Conservation (phyloP, 2,113 vertebrate species). For the Myanophis thanlyinensis region DNA sequence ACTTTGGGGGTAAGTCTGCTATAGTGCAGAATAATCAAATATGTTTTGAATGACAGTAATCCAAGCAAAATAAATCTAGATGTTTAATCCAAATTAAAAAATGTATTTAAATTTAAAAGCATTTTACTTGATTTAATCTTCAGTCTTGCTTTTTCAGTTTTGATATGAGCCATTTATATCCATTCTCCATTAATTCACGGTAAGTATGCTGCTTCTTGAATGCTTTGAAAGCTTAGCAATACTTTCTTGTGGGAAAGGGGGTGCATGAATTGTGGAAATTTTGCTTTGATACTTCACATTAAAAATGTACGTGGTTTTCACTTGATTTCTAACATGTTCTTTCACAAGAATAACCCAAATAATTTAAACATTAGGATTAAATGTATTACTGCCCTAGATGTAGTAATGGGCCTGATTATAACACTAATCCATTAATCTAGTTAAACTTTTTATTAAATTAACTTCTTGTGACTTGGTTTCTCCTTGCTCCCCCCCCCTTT, state of each 20-base stretch:
- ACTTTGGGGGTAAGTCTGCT: neutral
- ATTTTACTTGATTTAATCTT: constrained; percentile 27
- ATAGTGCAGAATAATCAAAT: neutral
- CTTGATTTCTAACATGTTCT: neutral
- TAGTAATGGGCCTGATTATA: neutral
- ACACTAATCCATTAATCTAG: neutral
- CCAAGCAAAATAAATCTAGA: neutral
- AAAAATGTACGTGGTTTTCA: neutral
- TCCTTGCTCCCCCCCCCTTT: neutral
- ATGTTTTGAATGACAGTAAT: neutral
- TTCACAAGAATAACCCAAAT: neutral
- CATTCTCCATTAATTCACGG: constrained; percentile 34
- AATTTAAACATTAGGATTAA: neutral
- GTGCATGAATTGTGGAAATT: neutral
- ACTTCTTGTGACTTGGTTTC: constrained; percentile 22
- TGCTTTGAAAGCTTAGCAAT: neutral
- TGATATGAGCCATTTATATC: constrained; percentile 36
- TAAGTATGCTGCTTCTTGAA: constrained; percentile 18
- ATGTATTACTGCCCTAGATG: neutral
- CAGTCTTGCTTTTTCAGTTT: constrained; percentile 32
- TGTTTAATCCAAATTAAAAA: neutral
- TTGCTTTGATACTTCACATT: neutral
- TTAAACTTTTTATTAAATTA: neutral
- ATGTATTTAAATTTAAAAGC: constrained; percentile 14
- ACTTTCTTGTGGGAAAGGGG: neutral